These are phyloP conservation scores for Acronicta psi DNA, from an alignment of 2,888 invertebrate species.

Conservation along the genomic window DNA sequence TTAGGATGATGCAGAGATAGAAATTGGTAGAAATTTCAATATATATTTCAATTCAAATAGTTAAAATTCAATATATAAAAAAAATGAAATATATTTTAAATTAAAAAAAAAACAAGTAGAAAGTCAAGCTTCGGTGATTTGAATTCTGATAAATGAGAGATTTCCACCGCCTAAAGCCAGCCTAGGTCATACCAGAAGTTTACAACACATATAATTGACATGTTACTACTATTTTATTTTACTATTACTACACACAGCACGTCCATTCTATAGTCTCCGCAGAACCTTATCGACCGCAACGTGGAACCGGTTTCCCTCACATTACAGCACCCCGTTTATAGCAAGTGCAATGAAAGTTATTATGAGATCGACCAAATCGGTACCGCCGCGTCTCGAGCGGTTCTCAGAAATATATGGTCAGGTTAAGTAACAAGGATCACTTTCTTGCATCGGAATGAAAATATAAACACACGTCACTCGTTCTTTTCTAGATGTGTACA, in stretches of 20 bases:
- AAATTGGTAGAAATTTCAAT: too few relatives aligned
- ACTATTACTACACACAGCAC: constrained; percentile 19
- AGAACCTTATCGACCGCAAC: constrained; percentile 34
- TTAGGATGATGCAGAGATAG: too few relatives aligned
- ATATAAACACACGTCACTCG: not conserved
- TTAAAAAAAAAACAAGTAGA: too few relatives aligned
- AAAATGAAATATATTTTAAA: too few relatives aligned
- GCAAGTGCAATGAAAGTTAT: constrained; percentile 62
- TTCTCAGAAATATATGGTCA: constrained; percentile 36
- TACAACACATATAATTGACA: too few relatives aligned
- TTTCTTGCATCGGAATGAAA: constrained; percentile 16
- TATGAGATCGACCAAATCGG: constrained; percentile 48
- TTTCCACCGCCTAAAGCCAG: not conserved
- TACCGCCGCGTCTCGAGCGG: constrained; percentile 17
- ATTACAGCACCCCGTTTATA: constrained; percentile 34
- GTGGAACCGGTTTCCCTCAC: constrained; percentile 43
- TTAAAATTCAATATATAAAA: too few relatives aligned
- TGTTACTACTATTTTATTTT: not conserved
- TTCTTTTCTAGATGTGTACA: not conserved
- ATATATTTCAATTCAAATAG: too few relatives aligned
- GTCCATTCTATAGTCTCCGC: constrained; percentile 6
- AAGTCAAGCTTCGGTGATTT: too few relatives aligned
- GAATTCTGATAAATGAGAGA: too few relatives aligned
- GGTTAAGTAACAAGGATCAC: constrained; percentile 28
- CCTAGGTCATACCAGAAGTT: too few relatives aligned